Base-by-base conservation (phyloP, 2,888 invertebrate species). In the Meteorus cinctellus region DNA sequence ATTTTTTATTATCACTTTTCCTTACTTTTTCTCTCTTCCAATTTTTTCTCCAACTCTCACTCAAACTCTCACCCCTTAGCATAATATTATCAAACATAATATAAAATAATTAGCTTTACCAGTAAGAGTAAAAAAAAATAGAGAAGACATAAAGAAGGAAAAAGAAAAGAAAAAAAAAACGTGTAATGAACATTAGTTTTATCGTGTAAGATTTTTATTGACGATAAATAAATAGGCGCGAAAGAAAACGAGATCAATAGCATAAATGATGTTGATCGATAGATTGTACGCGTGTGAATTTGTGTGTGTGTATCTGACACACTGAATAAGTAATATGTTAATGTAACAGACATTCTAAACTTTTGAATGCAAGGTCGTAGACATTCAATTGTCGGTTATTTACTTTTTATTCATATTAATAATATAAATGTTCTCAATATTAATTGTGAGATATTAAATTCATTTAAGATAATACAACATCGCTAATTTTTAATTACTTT, bases 341-440 rank as follows among this genome's bases (percentile, higher is more conserved):
- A 27, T 62, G 31, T 19, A 31, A 34, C 48, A 63, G 63, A 34
- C 63, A 63, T 63, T 63, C 63, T 63, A 63, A 63, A 63, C 63
- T 63, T 27, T 34, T 63, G 31, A 63, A 63, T 63, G 63, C 63
- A 63, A 63, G 63, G 63, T 63, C 63, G 31, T 16, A 63, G 31
- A 31, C 29, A 31, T 63, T 34, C 31, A 34, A 63, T 63, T 16
- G 34, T 34, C n/a, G 10, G 63, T n/a, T 10, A 34, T 29, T 63
- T 63, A 31, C 34, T 29, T 34, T 63, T 14, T 19, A n/a, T 29
- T 29, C 3, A 34, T 63, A 63, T 29, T 16, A 29, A 12, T 34
- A 62, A 12, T 4, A 14, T 29, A 10, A 62, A 34, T 63, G 16
- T 63, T 63, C 12, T 12, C 34, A 5, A 48, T 48, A 48, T 48